Evolutionary conservation across 2,113 vertebrate species (phyloP), one percentile per base, ranked within the genome.

Genomic region (Laticauda laticaudata): DNA sequence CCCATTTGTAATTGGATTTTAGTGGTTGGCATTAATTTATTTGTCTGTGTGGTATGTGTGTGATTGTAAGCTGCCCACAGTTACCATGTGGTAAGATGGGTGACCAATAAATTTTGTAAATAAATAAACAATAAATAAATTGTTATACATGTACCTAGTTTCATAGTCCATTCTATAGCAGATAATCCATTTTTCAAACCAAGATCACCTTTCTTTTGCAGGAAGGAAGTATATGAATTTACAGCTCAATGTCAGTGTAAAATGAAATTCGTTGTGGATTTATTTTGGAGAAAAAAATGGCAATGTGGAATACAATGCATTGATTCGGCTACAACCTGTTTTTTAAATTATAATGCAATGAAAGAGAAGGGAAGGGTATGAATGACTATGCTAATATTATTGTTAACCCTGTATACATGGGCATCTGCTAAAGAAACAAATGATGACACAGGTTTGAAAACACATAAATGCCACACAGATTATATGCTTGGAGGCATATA

Each of bases 91-190:
- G 64, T 69, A 69, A n/a, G 29, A n/a, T 14, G 26, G 26, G 11
- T 1, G 26, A 29, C 11, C 61, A 64, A 64, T 64, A 64, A 29
- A 64, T 64, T 64, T 69, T 69, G 12, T 14, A 64, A 64, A n/a
- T 64, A 61, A 61, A 26, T 64, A 69, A 69, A 69, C 29, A 69
- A 69, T 69, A 69, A 69, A 69, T 69, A 14, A 29, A 55, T 95
- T 95, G 94, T 94, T 95, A 94, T 95, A 97, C 90, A 94, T 3
- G 6, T 91, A 95, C 86, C 94, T 95, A 92, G 93, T 95, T 96
- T 95, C 89, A 94, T 29, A 87, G 61, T 96, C 91, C 93, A 24
- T 90, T 61, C n/a, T 95, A 88, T 93, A 69, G 51, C 43, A 91
- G 87, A 91, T 92, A 93, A 96, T 95, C 88, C 93, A 94, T 95